A percentile compares a stretch with the other conserved stretches of the same genome.
Evolutionary conservation across 2,797 vertebrate species (phyloP).

Genomic region (Xyrichtys novacula): DNA sequence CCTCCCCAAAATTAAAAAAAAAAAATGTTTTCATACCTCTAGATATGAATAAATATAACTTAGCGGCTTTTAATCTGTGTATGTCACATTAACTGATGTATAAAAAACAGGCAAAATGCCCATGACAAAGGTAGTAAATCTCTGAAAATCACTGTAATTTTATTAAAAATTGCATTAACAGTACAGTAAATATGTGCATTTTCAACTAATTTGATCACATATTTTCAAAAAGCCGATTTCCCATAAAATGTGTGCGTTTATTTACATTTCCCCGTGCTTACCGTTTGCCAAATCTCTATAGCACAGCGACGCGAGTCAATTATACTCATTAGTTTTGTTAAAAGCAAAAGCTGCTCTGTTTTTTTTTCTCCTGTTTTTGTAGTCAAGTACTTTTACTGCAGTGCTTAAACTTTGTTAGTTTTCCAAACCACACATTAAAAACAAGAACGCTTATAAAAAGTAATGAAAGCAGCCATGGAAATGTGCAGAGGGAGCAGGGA

Average conservation of each 20-base stretch:
- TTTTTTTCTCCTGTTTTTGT: slow-evolving; percentile 23
- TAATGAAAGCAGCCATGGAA: slow-evolving; percentile 76
- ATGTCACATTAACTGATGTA: too few relatives aligned
- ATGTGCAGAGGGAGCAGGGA: slow-evolving; percentile 72
- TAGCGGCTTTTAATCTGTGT: neutral
- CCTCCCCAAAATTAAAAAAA: too few relatives aligned
- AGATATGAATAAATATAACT: neutral
- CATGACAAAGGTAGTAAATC: neutral
- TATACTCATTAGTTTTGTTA: slow-evolving; percentile 78
- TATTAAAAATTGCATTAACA: too few relatives aligned
- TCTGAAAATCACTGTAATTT: neutral
- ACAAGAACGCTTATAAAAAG: slow-evolving; percentile 78
- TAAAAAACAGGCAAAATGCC: too few relatives aligned
- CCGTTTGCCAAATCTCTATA: slow-evolving; percentile 65
- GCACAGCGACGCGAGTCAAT: slow-evolving; percentile 55
- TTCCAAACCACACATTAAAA: slow-evolving; percentile 74
- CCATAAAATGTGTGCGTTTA: neutral
- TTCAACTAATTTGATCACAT: neutral
- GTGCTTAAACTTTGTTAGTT: slow-evolving; percentile 78
- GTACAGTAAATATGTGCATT: neutral
- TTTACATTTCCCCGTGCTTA: slow-evolving; percentile 33
- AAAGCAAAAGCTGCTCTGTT: slow-evolving; percentile 61
- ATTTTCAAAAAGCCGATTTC: slow-evolving; percentile 5
- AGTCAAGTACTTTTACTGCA: slow-evolving; percentile 69
- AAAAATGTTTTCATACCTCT: too few relatives aligned